phyloP scores from a whole-genome alignment of 2,888 invertebrate species.

The Cistogaster globosa region DNA sequence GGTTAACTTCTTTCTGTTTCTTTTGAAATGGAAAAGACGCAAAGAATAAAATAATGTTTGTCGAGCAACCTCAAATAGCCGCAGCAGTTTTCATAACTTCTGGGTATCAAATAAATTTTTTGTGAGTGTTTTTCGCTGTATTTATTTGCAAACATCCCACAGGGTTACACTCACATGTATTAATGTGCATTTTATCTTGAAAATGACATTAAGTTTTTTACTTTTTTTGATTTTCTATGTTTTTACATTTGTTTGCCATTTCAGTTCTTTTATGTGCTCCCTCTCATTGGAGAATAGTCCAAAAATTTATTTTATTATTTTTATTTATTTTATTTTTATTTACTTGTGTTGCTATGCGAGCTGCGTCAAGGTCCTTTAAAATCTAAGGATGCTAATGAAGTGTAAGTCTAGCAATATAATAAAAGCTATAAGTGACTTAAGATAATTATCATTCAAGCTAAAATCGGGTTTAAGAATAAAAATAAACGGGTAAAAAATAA shows the following conservation, averaged over 20 bases:
- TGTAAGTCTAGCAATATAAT: too few species aligned
- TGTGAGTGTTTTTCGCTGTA: not conserved
- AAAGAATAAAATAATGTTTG: not conserved
- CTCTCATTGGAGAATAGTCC: not conserved
- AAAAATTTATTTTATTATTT: not conserved
- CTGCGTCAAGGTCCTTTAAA: too few species aligned
- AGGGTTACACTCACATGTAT: not conserved
- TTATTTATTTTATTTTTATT: not conserved
- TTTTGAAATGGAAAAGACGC: too few species aligned
- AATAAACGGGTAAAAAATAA: too few species aligned
- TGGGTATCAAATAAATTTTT: not conserved
- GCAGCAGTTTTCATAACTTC: not conserved
- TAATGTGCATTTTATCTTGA: constrained; percentile 57
- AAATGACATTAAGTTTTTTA: constrained; percentile 63
- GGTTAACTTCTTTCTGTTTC: too few species aligned
- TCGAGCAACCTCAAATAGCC: not conserved
- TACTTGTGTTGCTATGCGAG: not conserved
- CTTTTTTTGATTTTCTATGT: constrained; percentile 20
- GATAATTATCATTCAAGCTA: too few species aligned
- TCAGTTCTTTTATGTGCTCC: constrained; percentile 19
- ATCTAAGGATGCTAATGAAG: too few species aligned
- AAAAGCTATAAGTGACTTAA: too few species aligned
- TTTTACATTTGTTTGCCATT: constrained; percentile 54
- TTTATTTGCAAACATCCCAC: constrained; percentile 19
- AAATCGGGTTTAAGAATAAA: too few species aligned